These are phyloP conservation scores for Trachelus iudaicus DNA, from an alignment of 2,888 invertebrate species.

Conservation along the genomic window DNA sequence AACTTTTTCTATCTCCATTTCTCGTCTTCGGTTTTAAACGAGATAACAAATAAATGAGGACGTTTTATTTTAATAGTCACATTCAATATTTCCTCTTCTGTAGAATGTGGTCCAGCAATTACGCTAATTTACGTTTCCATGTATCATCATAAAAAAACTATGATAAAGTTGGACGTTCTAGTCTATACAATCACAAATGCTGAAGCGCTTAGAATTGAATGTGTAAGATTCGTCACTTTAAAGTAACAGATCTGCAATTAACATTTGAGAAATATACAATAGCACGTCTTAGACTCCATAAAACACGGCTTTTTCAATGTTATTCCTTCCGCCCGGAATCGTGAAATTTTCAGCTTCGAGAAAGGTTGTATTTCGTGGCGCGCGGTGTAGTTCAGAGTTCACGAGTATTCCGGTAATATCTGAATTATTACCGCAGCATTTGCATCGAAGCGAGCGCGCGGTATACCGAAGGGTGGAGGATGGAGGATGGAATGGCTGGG, in stretches of 20 bases:
- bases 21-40: no score
- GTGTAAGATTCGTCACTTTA: background rate
- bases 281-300: background rate
- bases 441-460: constrained; percentile 23
- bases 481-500: background rate
- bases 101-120: background rate
- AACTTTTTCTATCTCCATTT: no score
- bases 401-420: constrained; percentile 30
- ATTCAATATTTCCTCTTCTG: background rate
- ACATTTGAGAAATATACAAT: background rate
- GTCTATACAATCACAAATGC: background rate
- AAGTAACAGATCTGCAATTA: background rate
- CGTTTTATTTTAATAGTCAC: background rate
- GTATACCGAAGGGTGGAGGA: constrained; percentile 9
- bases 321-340: background rate
- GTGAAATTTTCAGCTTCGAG: background rate
- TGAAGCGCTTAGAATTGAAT: background rate
- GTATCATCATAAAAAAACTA: background rate
- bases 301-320: background rate
- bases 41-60: background rate
- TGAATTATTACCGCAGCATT: constrained; percentile 31
- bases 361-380: background rate
- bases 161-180: background rate
- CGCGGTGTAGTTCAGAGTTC: constrained; percentile 10
- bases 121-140: background rate